Conservation (phyloP, 2,113 vertebrate species). For the Dasyornis broadbenti region DNA sequence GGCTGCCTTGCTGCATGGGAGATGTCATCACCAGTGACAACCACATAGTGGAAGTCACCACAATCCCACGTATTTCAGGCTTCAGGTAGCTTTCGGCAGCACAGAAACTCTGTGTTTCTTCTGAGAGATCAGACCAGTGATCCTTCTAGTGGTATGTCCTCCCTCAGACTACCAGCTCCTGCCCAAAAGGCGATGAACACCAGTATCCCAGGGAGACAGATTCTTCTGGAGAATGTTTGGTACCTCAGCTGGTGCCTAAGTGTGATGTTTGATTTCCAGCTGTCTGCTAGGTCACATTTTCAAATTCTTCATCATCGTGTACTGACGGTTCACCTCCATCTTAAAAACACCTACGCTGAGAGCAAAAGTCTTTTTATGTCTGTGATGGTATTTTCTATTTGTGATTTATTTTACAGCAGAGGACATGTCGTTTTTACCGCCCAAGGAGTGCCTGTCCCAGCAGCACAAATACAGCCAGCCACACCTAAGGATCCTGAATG, state of each 20-base stretch:
- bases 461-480: accelerated
- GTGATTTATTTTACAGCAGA: background rate
- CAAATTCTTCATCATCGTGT: accelerated
- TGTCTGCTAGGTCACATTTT: accelerated
- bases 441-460: accelerated
- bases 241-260: background rate
- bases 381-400: background rate
- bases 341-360: background rate
- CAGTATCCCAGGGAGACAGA: accelerated
- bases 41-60: background rate
- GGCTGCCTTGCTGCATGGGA: background rate
- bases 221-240: background rate
- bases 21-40: background rate
- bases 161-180: background rate
- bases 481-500: accelerated
- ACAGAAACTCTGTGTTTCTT: background rate
- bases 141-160: background rate
- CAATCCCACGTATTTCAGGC: accelerated
- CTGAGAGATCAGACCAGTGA: background rate
- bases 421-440: accelerated
- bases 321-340: background rate
- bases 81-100: background rate
- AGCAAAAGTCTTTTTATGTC: background rate
- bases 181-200: background rate
- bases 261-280: background rate